Evolutionary conservation across 1,140 invertebrate species (phyloP), one percentile per base, ranked within the genome.

Genomic region (Lutraria rhynchaena): DNA sequence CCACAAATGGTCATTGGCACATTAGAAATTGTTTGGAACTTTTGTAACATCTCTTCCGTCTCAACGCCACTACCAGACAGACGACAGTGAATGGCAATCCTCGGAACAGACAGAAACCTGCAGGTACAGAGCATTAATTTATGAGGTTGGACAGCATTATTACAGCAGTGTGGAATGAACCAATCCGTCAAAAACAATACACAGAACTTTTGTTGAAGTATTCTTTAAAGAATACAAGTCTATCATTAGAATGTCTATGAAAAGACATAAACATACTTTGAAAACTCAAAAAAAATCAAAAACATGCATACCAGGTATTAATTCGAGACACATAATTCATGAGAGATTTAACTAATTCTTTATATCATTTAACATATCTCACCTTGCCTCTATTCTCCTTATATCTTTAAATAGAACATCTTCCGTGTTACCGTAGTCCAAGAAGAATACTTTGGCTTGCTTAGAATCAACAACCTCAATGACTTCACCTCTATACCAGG

Each of bases 381-480:
- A 88, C 65, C 78, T 55, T 1, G 70, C 55, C 15, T 85, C 69
- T 0, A 70, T 15, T 24, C 61, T 82, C 49, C 87, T 58, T 24
- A 84, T 69, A 24, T 77, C 61, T 13, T 31, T 37, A 11, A 51
- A 46, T 19, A 41, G 51, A 33, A 88, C 77, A 13, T 27, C 29
- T 29, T 85, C 83, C 1, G 27, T 65, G 49, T 87, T 83, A 41
- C 87, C 87, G 81, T 85, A 86, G 63, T 88, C 87, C 35, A 87
- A 63, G 61, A 85, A 88, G 22, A 83, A 71, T 49, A 87, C 83
- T 29, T 80, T 67, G 24, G 37, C 55, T 67, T 65, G 57, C 5
- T 61, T 37, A 4, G 69, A 22, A 19, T 74, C 65, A 13, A 55
- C 15, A 17, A 69, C 44, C 31, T 71, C 78, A 3, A 87, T 31